phyloP scores from a whole-genome alignment of 2,113 vertebrate genomes.

The Aspiorhynchus laticeps region DNA sequence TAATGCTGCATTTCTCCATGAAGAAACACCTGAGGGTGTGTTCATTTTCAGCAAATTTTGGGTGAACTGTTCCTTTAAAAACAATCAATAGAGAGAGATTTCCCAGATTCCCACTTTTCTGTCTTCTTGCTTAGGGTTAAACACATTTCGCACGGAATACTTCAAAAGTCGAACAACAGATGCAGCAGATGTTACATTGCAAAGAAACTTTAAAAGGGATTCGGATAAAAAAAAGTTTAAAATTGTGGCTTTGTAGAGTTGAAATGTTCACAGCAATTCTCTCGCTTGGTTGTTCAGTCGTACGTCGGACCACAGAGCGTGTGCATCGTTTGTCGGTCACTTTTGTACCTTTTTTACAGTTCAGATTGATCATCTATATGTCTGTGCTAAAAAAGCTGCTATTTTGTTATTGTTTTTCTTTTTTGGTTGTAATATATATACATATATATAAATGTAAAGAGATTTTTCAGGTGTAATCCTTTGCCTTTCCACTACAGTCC shows the following conservation, averaged over 20 bases:
- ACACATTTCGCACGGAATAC: conserved; percentile 56
- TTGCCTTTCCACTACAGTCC: conserved; percentile 76
- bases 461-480: conserved; percentile 88
- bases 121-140: conserved; percentile 53
- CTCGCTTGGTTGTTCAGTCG: conserved; percentile 81
- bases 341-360: conserved; percentile 99
- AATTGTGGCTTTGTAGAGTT: neutral
- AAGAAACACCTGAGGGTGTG: neutral
- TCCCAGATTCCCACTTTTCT: neutral
- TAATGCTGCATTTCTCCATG: neutral
- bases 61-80: neutral
- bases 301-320: conserved; percentile 85
- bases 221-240: neutral
- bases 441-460: conserved; percentile 59
- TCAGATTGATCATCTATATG: conserved; percentile 90
- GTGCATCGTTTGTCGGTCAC: conserved; percentile 90
- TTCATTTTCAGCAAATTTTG: neutral
- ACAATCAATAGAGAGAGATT: neutral
- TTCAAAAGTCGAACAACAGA: neutral
- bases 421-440: conserved; percentile 90
- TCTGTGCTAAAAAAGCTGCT: conserved; percentile 98
- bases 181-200: neutral
- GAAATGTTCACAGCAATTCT: conserved; percentile 54
- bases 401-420: conserved; percentile 91
- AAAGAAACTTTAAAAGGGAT: conserved; percentile 14